Base-by-base conservation (phyloP, 2,888 invertebrate genomes). In the Mythimna lalbum region DNA sequence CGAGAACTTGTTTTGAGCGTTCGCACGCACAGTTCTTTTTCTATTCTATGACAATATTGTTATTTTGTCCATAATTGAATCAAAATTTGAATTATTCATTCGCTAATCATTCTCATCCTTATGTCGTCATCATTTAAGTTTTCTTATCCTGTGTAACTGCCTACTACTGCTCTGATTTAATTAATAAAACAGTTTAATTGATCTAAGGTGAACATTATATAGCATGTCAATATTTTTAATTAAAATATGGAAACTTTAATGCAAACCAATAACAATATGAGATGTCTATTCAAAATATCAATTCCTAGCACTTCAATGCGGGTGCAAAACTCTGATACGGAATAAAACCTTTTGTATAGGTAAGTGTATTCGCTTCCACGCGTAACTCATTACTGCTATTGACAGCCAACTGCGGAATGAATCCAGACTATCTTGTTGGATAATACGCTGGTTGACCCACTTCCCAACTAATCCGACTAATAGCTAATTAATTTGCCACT, bases 361-460 rank as follows among this genome's bases (percentile, higher is more conserved):
- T 68, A 69, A 80, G 72, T 68, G 76, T 73, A 62, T 76, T 77
- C 63, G 62, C 57, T 66, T 80, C 73, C 67, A 66, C 52, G 66
- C 73, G 75, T 69, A 85, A 73, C 76, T 76, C 73, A 77, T 86
- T 82, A 83, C 79, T 87, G 86, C 72, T 81, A 87, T 85, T 88
- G 89, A 89, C 89, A 88, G 89, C 75, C 50, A 76, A 66, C 69
- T 79, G 77, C 63, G 75, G 80, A 83, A 80, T 80, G 75, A 78
- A 81, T 86, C 72, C 85, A 83, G 82, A 73, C 82, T 82, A 83
- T 84, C 84, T 79, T 81, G 78, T 85, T 82, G 81, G 75, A 82
- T 84, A 85, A 80, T 80, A 82, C 72, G 73, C 75, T 75, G 76
- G 81, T 82, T 90, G 90, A 90, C 90, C 90, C 83, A 88, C 82